Base-by-base conservation (phyloP, 2,113 vertebrate species). In the Indri indri region DNA sequence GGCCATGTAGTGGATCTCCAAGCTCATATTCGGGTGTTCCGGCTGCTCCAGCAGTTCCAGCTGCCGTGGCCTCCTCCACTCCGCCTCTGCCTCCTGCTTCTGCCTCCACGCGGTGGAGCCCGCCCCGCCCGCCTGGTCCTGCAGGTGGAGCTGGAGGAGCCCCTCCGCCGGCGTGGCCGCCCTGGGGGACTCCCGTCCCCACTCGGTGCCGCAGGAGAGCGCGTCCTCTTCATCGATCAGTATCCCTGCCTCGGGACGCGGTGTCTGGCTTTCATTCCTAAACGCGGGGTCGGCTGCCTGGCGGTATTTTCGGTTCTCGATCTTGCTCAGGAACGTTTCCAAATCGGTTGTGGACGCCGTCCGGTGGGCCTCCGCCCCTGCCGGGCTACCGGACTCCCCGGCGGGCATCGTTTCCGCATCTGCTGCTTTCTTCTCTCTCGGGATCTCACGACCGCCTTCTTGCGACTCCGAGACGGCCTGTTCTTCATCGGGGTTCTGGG, bases 201-300 rank as follows among this genome's bases (percentile, higher is more conserved):
- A 5, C 7, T 22, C 30, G 0, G 32, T 0, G 40, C 16, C 3
- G 7, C 7, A 6, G 0, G 3, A 32, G 71, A 5, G 37, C 0
- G 0, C 5, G 61, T 11, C 16, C 9, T 52, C 52, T 9, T 30
- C 23, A 0, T 6, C 0, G 0, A 17, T 0, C 1, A 1, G 32
- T 0, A 18, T 0, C 1, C 54, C 52, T 3, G 73, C 66, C 66
- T 32, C 3, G 0, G 52, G 9, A 9, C 32, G 37, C 0, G 14
- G 3, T 0, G 1, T 37, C 10, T 13, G 3, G 2, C 37, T 50
- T n/a, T 22, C 37, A 0, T 0, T n/a, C 40, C 34, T 32, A 0
- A 13, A 1, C 0, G 0, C 0, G 22, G 25, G 4, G 25, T 9
- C 81, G 52, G 59, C 42, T 57, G 5, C 8, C 10, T 2, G 27